These are phyloP conservation scores for Elephas maximus DNA, from an alignment of 2,113 vertebrate species.

Conservation along the genomic window DNA sequence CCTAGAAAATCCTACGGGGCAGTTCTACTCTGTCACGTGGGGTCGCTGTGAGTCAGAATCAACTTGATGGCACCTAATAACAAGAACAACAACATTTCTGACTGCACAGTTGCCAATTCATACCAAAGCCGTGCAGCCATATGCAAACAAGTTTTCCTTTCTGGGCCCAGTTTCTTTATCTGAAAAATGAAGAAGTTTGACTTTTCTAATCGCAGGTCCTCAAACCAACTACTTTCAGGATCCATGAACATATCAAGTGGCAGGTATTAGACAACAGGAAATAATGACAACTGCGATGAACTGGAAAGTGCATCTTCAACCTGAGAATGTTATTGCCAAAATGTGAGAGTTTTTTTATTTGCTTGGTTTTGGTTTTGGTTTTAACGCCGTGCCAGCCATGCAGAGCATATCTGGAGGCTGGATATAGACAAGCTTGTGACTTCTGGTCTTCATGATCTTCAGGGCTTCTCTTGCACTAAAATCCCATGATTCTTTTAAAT, in stretches of 20 bases:
- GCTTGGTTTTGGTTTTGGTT: not conserved
- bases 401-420: not conserved
- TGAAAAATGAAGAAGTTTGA: slow-evolving; percentile 20
- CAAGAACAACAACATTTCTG: not conserved
- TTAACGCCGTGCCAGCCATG: not conserved
- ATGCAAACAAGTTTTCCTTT: not conserved
- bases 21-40: not conserved
- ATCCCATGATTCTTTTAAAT: not conserved
- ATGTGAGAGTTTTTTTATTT: not conserved
- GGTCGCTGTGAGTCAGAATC: not conserved
- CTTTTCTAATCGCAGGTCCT: slow-evolving; percentile 3
- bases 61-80: not conserved
- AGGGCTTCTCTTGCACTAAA: not conserved
- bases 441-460: not conserved
- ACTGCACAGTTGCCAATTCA: not conserved
- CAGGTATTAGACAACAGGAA: not conserved
- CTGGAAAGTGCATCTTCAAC: not conserved
- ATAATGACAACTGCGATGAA: not conserved
- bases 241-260: not conserved
- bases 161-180: not conserved
- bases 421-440: not conserved
- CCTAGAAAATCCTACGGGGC: not conserved
- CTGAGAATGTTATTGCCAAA: not conserved
- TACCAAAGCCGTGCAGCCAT: not conserved
- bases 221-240: not conserved